phyloP scores from a whole-genome alignment of 2,113 vertebrate genomes.

The Cnemophilus loriae region DNA sequence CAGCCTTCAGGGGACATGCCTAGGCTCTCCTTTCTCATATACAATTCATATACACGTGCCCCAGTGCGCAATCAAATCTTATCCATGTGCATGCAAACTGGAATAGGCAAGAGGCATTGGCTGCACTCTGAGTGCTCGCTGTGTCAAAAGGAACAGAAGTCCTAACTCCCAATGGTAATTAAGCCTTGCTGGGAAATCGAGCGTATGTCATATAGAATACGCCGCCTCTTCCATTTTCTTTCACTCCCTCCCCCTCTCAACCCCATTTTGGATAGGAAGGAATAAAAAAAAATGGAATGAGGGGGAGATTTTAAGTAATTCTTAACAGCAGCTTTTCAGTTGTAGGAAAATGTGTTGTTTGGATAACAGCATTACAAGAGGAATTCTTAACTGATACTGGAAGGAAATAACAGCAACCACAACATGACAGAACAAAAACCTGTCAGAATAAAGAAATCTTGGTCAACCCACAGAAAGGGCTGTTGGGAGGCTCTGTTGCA shows the following conservation, averaged over 20 bases:
- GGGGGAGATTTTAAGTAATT: neutral
- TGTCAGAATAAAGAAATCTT: slow-evolving; percentile 3
- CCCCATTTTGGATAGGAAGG: neutral
- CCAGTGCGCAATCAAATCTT: neutral
- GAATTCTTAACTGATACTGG: neutral
- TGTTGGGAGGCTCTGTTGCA: neutral
- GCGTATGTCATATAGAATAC: neutral
- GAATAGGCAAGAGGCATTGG: neutral
- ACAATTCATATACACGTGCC: neutral
- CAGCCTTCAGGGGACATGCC: neutral
- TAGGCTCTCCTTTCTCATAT: neutral
- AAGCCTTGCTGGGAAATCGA: slow-evolving; percentile 1
- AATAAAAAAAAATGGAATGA: neutral
- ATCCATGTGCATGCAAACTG: neutral
- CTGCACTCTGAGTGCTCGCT: neutral
- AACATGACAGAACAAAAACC: neutral
- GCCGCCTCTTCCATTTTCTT: neutral
- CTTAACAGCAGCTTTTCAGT: neutral
- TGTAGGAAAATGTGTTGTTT: neutral
- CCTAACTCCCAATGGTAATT: slow-evolving; percentile 9
- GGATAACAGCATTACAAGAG: neutral
- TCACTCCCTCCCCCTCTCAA: neutral
- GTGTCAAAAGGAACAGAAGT: neutral
- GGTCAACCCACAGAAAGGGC: neutral
- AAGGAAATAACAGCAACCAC: neutral